These are phyloP conservation scores for Sus scrofa DNA, from an alignment of 2,113 vertebrate species.

Conservation along the genomic window T2T-Sscrofa CM000813.6:45763001-45763500, in stretches of 20 bases:
- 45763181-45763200: background rate
- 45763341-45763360: background rate
- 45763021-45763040: background rate
- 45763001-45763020: background rate
- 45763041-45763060: slow-evolving; percentile 4
- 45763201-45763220: background rate
- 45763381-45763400: background rate
- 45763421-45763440: slow-evolving; percentile 10
- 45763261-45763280: background rate
- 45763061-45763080: background rate
- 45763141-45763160: background rate
- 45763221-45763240: background rate
- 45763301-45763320: too few species aligned
- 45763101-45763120: slow-evolving; percentile 13
- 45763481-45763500: background rate
- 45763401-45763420: background rate
- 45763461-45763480: background rate
- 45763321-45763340: too few species aligned
- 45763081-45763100: slow-evolving; percentile 7
- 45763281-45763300: slow-evolving; percentile 20
- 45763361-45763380: slow-evolving; percentile 9
- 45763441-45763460: slow-evolving; percentile 8
- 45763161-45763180: background rate
- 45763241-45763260: background rate
- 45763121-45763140: background rate